phyloP scores from a whole-genome alignment of 2,888 invertebrate genomes.

The Caenorhabditis doughertyi region DNA sequence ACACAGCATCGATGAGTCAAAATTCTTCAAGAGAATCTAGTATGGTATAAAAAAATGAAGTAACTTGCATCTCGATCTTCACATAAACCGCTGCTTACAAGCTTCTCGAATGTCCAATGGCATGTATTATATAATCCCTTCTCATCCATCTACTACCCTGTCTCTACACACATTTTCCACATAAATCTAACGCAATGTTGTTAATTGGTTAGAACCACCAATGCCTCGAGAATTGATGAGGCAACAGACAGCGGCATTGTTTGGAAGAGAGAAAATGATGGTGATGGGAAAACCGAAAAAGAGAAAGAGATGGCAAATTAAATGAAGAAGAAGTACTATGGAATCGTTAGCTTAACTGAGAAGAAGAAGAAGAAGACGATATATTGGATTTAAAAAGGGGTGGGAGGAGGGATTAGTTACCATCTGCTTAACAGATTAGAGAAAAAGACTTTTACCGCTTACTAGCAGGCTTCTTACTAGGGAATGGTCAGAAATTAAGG shows the following conservation, averaged over 20 bases:
- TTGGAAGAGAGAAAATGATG: slow-evolving; percentile 1
- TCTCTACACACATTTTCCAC: not conserved
- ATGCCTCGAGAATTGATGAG: slow-evolving; percentile 23
- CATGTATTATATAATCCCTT: too few species aligned
- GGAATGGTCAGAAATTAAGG: too few species aligned
- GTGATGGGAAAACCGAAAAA: slow-evolving; percentile 1
- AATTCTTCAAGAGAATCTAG: too few species aligned
- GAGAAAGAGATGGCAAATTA: slow-evolving; percentile 4
- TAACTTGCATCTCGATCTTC: too few species aligned
- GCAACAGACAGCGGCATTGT: too few species aligned
- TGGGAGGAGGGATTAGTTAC: not conserved
- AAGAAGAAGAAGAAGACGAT: slow-evolving; percentile 3
- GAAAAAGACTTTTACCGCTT: not conserved
- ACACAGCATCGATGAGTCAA: too few species aligned
- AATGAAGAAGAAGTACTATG: slow-evolving; percentile 7
- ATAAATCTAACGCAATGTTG: not conserved
- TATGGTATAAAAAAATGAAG: too few species aligned
- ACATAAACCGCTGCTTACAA: too few species aligned
- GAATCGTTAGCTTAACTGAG: slow-evolving; percentile 19
- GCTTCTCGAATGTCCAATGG: too few species aligned
- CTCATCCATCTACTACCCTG: too few species aligned
- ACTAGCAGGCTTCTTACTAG: too few species aligned
- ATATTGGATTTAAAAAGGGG: slow-evolving; percentile 7
- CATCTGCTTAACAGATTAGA: not conserved
- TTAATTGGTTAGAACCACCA: not conserved